Base-by-base conservation (phyloP, 2,113 vertebrate genomes). In the Hepsetus odoe region DNA sequence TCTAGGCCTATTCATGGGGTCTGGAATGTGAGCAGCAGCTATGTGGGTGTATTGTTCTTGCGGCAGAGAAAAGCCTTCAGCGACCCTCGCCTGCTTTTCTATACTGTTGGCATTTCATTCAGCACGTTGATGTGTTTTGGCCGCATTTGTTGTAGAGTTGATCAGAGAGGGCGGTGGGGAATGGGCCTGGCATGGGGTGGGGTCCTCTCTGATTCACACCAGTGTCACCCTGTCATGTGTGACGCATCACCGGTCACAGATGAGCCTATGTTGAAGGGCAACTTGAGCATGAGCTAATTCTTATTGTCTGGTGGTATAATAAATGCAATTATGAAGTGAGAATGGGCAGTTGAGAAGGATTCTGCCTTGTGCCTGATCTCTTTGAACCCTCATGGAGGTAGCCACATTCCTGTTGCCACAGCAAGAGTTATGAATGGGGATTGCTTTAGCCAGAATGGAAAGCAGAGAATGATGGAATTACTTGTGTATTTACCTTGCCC, bases 1-100 rank as follows among this genome's bases (percentile, higher is more conserved):
- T 53, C 14, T 22, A 74, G 66, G 69, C 71, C 77, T 84, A 77
- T 84, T 85, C 78, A 85, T 76, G 65, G 73, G 70, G 35, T 72
- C 55, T 80, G 82, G 82, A 86, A 85, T 85, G 83, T 85, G 85
- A 86, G 76, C 82, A 83, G 74, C 79, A 86, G 80, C 64, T 85
- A 83, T 87, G 85, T 89, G 84, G 83, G 82, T 66, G 85, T 84
- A 85, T 89, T 87, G 83, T 87, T 85, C 70, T 42, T 59, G 3
- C 9, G 56, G 72, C 81, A 83, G 59, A 38, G 58, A 73, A 74
- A 83, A 80, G 76, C 83, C 74, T 70, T 83, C 65, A 38, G 72
- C 69, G 55, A 59, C 79, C 64, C 66, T 56, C n/a, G 74, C 73
- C 76, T 66, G 73, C 62, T 53, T 56, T 80, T 77, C 76, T 79